phyloP scores from a whole-genome alignment of 1,140 invertebrate genomes.

The Branchinecta lindahli region DNA sequence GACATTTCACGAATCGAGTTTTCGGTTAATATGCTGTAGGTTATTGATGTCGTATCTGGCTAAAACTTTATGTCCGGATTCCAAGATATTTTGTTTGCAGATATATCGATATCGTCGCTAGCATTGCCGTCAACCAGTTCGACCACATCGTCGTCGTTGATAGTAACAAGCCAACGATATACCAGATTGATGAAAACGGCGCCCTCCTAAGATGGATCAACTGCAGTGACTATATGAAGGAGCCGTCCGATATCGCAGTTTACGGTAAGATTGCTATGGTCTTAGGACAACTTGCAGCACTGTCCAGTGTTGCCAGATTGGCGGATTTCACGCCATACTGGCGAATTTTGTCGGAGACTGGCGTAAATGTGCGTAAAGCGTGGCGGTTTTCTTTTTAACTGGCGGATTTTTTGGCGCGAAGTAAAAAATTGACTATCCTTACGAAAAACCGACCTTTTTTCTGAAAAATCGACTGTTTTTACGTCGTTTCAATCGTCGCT shows the following conservation, averaged over 20 bases:
- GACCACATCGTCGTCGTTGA: slow-evolving; percentile 93
- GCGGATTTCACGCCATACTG: no score
- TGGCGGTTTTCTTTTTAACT: no score
- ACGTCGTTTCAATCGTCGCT: slow-evolving; percentile 10
- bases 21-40: no score
- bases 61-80: background rate
- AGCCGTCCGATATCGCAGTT: slow-evolving; percentile 91
- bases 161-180: slow-evolving; percentile 90
- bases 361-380: no score
- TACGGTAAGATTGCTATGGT: slow-evolving; percentile 42
- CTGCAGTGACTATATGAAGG: slow-evolving; percentile 89
- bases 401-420: no score
- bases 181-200: slow-evolving; percentile 75
- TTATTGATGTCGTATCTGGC: no score
- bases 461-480: no score
- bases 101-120: slow-evolving; percentile 95
- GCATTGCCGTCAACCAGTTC: slow-evolving; percentile 71
- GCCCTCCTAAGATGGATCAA: slow-evolving; percentile 87
- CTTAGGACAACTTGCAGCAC: background rate
- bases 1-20: no score
- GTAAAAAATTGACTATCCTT: no score
- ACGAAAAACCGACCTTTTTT: no score
- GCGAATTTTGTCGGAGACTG: no score
- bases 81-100: slow-evolving; percentile 30
- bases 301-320: no score